A percentile compares a stretch with the other conserved stretches of the same genome.
Evolutionary conservation across 2,113 vertebrate genomes (phyloP).

Genomic region (Guaruba guarouba): DNA sequence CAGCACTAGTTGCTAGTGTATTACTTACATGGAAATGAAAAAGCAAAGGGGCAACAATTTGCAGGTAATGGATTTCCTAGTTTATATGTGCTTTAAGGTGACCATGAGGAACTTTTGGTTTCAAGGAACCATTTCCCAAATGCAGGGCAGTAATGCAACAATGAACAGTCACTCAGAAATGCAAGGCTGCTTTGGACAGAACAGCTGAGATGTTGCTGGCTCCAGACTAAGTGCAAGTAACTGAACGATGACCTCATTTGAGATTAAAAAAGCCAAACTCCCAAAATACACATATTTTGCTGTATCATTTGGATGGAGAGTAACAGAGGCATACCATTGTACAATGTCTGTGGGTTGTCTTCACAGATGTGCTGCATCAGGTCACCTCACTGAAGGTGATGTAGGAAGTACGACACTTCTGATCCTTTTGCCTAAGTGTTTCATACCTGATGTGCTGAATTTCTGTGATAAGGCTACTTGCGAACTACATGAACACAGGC

Average conservation of each 20-base stretch:
- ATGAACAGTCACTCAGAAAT: neutral
- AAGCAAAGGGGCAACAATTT: neutral
- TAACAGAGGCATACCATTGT: neutral
- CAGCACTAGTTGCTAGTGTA: neutral
- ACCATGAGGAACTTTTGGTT: neutral
- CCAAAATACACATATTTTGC: no score
- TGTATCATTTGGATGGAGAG: neutral
- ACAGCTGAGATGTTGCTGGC: neutral
- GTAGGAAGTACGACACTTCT: neutral
- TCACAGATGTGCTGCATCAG: neutral
- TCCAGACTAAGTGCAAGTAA: neutral
- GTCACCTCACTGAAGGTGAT: neutral
- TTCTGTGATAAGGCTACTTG: neutral
- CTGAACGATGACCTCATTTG: neutral
- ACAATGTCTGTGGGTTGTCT: neutral
- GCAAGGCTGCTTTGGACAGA: neutral
- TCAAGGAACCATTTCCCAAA: neutral
- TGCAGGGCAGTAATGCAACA: accelerated
- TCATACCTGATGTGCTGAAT: accelerated
- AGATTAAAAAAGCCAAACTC: neutral
- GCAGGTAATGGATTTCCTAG: neutral
- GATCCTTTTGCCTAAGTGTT: neutral
- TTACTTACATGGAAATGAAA: neutral
- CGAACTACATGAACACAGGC: neutral
- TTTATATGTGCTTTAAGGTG: neutral